Base-by-base conservation (phyloP, 2,888 invertebrate species). In the Conus canariensis region DNA sequence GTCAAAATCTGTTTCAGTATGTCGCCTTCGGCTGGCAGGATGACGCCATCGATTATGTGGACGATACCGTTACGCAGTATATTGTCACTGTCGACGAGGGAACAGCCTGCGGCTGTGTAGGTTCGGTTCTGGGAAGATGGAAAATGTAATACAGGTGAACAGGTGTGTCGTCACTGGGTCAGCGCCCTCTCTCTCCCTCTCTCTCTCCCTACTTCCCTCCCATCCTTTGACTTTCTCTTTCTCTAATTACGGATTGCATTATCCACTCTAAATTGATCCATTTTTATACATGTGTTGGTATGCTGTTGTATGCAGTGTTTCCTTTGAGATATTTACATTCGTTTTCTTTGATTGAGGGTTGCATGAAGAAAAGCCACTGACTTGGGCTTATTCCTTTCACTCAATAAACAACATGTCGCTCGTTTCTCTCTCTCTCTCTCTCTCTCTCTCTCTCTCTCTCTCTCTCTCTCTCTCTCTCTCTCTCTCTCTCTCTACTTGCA, bases 11-110 rank as follows among this genome's bases (percentile, higher is more conserved):
- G 67, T 56, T 92, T 92, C 22, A 90, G 90, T 16, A 93, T 91
- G 82, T 87, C 91, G 64, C 91, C 91, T 4, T 91, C 91, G 1
- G 92, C 91, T 19, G 93, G 93, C 12, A 93, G 64, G 16, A 94
- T 91, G 14, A 94, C 91, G 70, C 67, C 85, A 80, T 92, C 91
- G 14, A 94, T 92, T 67, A 90, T 90, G 87, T 94, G 94, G 7
- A 94, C 88, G 19, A 93, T 92, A 25, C 94, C 94, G 83, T 94
- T 94, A 60, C 90, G 92, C 2, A 93, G 89, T 10, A 93, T 85
- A n/a, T 92, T 89, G 90, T 94, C 93, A 45, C 85, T 80, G 12
- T 74, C 88, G 0, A 90, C 56, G 30, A 93, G 77, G 16, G 67
- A 59, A 14, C 92, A 92, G 16, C 91, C 92, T 19, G 91, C 86